Evolutionary conservation across 1,140 invertebrate species (phyloP).

Genomic region (Drosophila trapezifrons): DNA sequence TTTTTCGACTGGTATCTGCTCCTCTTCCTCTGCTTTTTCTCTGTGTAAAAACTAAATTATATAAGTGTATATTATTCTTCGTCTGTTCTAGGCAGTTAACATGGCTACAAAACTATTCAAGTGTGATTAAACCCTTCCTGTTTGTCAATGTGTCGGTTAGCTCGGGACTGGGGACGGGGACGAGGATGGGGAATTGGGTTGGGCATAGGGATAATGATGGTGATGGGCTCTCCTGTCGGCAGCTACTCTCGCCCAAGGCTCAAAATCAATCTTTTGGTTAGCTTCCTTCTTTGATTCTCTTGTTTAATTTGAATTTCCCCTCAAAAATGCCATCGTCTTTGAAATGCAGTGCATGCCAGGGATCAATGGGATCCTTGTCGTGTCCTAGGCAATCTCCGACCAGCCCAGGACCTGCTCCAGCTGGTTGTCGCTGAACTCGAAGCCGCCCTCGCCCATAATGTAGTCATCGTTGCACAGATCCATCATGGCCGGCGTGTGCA

Average conservation of each 20-base stretch:
- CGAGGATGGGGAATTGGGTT: neutral
- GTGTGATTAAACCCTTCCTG: slow-evolving; percentile 67
- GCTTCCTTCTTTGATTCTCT: slow-evolving; percentile 39
- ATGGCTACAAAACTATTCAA: slow-evolving; percentile 79
- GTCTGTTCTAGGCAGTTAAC: slow-evolving; percentile 80
- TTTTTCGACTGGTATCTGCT: slow-evolving; percentile 27
- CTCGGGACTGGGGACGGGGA: slow-evolving; percentile 21
- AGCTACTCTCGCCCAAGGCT: slow-evolving; percentile 50
- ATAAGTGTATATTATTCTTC: slow-evolving; percentile 61
- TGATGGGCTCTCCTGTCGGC: neutral
- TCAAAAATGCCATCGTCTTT: slow-evolving; percentile 17
- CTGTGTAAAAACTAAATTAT: slow-evolving; percentile 61
- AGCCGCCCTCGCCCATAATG: slow-evolving; percentile 60
- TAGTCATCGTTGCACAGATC: slow-evolving; percentile 81
- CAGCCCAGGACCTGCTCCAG: slow-evolving; percentile 69
- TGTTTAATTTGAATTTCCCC: slow-evolving; percentile 40
- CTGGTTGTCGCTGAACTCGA: slow-evolving; percentile 62
- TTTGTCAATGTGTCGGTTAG: slow-evolving; percentile 53
- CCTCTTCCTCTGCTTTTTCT: slow-evolving; percentile 11
- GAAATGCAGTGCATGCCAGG: slow-evolving; percentile 44
- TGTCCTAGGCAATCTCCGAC: slow-evolving; percentile 50
- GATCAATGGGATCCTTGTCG: neutral
- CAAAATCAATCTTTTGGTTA: slow-evolving; percentile 67
- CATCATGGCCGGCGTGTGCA: slow-evolving; percentile 67
- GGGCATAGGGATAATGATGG: too few relatives aligned